Conservation (phyloP, 1,140 invertebrate genomes). For the Harlomillsia oculata region DNA sequence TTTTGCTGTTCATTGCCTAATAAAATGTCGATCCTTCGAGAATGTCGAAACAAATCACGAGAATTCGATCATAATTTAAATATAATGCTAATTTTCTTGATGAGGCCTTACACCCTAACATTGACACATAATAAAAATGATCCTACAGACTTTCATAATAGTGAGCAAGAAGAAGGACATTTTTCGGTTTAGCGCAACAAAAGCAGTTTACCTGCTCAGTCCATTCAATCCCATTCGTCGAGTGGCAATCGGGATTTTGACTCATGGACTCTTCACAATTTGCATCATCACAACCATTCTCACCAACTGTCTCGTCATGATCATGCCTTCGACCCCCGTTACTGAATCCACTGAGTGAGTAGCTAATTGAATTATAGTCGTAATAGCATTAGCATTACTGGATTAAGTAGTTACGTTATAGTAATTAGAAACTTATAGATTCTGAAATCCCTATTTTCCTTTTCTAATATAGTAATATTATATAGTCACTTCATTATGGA, state of each 20-base stretch:
- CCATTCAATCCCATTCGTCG: constrained; percentile 95
- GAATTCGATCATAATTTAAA: too few relatives aligned
- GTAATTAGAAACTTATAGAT: constrained; percentile 4
- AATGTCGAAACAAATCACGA: too few relatives aligned
- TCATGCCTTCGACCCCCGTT: constrained; percentile 82
- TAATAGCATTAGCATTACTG: not conserved
- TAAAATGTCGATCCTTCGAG: too few relatives aligned
- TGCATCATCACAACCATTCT: constrained; percentile 97
- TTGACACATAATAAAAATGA: too few relatives aligned
- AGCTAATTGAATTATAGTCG: not conserved
- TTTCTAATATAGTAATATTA: too few relatives aligned
- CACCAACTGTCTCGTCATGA: constrained; percentile 96
- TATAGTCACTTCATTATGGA: too few relatives aligned
- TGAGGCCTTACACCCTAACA: too few relatives aligned
- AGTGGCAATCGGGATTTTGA: constrained; percentile 92
- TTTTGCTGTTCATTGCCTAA: too few relatives aligned
- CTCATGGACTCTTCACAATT: constrained; percentile 93
- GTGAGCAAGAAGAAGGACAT: constrained; percentile 97
- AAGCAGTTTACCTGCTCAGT: constrained; percentile 87
- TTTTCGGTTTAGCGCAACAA: constrained; percentile 94
- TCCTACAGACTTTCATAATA: constrained; percentile 90
- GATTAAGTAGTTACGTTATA: not conserved
- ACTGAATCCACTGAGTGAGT: constrained; percentile 87
- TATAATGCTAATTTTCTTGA: too few relatives aligned
- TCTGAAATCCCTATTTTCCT: not conserved